These are phyloP conservation scores for Sterna hirundo DNA, from an alignment of 2,113 vertebrate genomes.

Conservation along the genomic window DNA sequence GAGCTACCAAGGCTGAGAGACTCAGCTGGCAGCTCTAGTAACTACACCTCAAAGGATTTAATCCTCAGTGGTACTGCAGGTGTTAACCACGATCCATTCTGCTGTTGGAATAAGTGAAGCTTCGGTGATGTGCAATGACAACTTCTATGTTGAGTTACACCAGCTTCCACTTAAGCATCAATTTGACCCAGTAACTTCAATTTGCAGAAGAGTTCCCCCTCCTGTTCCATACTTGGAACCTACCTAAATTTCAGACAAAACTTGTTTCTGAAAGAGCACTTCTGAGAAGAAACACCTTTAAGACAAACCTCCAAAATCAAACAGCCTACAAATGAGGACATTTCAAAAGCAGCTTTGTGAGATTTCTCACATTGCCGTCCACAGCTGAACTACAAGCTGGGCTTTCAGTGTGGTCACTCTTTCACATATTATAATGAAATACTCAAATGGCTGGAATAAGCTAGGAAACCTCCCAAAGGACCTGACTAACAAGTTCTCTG, in stretches of 20 bases:
- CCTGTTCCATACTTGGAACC: neutral
- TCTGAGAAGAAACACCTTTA: neutral
- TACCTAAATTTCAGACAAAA: neutral
- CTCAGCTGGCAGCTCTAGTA: neutral
- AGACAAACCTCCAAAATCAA: neutral
- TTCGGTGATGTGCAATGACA: neutral
- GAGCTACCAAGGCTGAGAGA: neutral
- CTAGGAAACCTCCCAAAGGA: neutral
- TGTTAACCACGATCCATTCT: neutral
- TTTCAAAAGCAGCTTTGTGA: neutral
- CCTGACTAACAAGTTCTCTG: neutral
- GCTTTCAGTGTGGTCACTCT: neutral
- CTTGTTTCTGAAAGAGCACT: neutral
- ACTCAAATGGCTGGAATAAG: neutral
- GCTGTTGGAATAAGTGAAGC: neutral
- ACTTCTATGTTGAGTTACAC: neutral
- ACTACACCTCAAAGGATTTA: neutral
- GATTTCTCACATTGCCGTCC: neutral
- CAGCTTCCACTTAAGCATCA: neutral
- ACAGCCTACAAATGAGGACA: neutral
- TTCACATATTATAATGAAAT: neutral
- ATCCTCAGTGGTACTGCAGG: neutral
- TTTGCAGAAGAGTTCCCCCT: neutral
- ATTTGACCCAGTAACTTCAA: neutral
- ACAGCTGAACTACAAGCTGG: neutral